These are phyloP conservation scores for Zootermopsis nevadensis DNA, from an alignment of 2,888 invertebrate species.

Conservation along the genomic window DNA sequence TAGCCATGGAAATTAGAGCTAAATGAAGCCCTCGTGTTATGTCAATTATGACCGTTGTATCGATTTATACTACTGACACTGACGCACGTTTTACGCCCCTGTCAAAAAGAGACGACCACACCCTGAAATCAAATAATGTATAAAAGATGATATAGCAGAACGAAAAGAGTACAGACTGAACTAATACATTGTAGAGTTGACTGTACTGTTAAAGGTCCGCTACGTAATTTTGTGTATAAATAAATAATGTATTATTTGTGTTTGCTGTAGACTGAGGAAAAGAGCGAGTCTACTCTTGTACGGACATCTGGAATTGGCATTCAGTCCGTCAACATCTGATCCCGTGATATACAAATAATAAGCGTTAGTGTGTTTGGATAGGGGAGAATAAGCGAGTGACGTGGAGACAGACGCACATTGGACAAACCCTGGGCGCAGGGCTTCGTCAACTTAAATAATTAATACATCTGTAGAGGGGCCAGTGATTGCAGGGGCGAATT, in stretches of 20 bases:
- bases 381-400: neutral
- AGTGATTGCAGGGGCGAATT: neutral
- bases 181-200: no score
- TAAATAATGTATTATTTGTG: conserved; percentile 18
- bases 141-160: neutral
- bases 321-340: neutral
- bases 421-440: neutral
- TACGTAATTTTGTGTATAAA: neutral
- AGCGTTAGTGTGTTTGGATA: neutral
- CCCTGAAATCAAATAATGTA: neutral
- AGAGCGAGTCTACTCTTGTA: neutral
- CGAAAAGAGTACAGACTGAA: no score
- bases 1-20: no score
- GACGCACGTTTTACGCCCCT: neutral
- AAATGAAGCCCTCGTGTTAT: no score
- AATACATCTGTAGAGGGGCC: neutral
- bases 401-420: neutral
- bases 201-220: neutral
- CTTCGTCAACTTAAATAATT: conserved; percentile 18
- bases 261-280: neutral
- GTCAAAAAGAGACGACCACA: neutral
- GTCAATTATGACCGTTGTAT: no score
- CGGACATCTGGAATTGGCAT: conserved; percentile 20
- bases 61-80: no score
- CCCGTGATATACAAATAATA: neutral